A percentile compares a stretch with the other conserved stretches of the same genome.
Conservation (phyloP, 2,797 vertebrate species). For the Heteromormyrus szaboi region DNA sequence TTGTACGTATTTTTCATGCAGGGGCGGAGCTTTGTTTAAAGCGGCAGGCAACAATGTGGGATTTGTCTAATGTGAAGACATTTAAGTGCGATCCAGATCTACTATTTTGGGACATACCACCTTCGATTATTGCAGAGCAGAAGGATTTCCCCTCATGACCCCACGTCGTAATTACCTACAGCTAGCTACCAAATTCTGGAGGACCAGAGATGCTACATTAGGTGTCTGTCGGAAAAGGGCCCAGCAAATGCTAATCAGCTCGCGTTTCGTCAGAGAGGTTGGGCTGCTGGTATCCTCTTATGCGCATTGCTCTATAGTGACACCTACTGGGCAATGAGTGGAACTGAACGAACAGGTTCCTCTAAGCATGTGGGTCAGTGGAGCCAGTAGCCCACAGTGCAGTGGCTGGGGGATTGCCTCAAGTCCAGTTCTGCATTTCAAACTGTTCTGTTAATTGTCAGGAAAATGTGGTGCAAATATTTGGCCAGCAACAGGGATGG, state of each 20-base stretch:
- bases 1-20: background rate
- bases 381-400: background rate
- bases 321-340: background rate
- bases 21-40: background rate
- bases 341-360: background rate
- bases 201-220: background rate
- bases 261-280: background rate
- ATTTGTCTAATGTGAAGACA: background rate
- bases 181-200: background rate
- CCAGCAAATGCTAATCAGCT: background rate
- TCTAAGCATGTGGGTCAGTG: background rate
- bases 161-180: background rate
- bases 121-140: background rate
- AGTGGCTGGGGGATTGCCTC: background rate
- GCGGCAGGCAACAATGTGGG: background rate
- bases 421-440: background rate
- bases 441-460: background rate
- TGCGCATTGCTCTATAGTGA: background rate
- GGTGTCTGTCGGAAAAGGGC: background rate
- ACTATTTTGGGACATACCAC: background rate
- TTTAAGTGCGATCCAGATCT: background rate
- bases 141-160: background rate
- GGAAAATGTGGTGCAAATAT: background rate
- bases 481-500: background rate
- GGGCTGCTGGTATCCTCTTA: background rate